Percentiles rank a stretch among this genome's conserved stretches.
Evolutionary conservation across 2,888 invertebrate species (phyloP).

Genomic region (Stenotaenia linearis): DNA sequence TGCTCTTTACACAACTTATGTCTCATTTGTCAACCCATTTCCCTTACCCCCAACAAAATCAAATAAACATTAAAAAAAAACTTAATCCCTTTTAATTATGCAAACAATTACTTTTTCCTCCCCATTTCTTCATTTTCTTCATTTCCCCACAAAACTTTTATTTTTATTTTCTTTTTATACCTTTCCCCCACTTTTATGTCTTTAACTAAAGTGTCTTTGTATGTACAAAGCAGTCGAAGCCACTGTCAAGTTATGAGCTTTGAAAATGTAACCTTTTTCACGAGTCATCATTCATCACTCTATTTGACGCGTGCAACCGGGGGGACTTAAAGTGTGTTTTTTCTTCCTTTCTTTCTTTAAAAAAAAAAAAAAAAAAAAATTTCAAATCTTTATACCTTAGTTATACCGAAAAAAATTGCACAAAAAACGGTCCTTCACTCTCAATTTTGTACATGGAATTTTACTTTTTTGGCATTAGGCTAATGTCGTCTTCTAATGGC

Average conservation of each 20-base stretch:
- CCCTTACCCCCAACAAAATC: neutral
- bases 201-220: slow-evolving; percentile 31
- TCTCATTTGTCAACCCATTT: slow-evolving; percentile 20
- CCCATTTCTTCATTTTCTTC: neutral
- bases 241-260: slow-evolving; percentile 34
- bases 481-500: slow-evolving; percentile 28
- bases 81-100: slow-evolving; percentile 23
- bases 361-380: neutral
- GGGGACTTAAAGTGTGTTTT: neutral
- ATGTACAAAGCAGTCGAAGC: slow-evolving; percentile 10
- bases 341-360: neutral
- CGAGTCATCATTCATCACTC: slow-evolving; percentile 33
- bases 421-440: neutral
- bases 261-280: slow-evolving; percentile 33
- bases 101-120: neutral
- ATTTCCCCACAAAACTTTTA: neutral
- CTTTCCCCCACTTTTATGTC: neutral
- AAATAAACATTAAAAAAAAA: neutral
- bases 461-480: slow-evolving; percentile 32
- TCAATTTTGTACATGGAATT: slow-evolving; percentile 26
- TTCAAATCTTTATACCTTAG: neutral
- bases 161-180: neutral
- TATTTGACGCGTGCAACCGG: slow-evolving; percentile 27
- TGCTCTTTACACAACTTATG: neutral
- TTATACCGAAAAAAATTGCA: neutral